Conservation (phyloP, 2,888 invertebrate species). For the Ditula angustiorana region DNA sequence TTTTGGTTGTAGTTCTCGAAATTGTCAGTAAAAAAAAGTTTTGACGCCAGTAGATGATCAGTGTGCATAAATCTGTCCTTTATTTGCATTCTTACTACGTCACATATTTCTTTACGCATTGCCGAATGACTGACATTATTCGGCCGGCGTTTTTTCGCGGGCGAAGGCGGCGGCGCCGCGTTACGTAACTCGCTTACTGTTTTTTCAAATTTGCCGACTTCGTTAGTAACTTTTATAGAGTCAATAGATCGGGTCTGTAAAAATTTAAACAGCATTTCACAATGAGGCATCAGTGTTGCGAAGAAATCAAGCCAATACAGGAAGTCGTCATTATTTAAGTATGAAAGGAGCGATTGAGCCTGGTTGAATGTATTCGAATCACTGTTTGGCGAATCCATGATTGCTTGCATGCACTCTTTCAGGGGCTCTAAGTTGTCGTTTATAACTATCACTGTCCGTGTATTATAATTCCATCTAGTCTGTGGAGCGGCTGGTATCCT, state of each 20-base stretch:
- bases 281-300: slow-evolving; percentile 23
- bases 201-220: slow-evolving; percentile 23
- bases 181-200: slow-evolving; percentile 23
- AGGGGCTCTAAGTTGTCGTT: slow-evolving; percentile 31
- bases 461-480: slow-evolving; percentile 35
- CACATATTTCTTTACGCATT: slow-evolving; percentile 33
- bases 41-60: slow-evolving; percentile 4
- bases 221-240: slow-evolving; percentile 20
- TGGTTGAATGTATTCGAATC: slow-evolving; percentile 27
- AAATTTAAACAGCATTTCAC: slow-evolving; percentile 32
- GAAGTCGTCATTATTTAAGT: slow-evolving; percentile 27
- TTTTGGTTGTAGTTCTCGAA: slow-evolving; percentile 4
- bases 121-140: slow-evolving; percentile 24
- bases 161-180: slow-evolving; percentile 19
- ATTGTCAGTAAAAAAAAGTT: slow-evolving; percentile 4
- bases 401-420: slow-evolving; percentile 29
- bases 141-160: slow-evolving; percentile 30
- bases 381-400: slow-evolving; percentile 17
- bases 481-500: slow-evolving; percentile 19
- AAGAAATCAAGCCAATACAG: slow-evolving; percentile 27
- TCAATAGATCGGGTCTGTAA: slow-evolving; percentile 28
- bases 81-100: slow-evolving; percentile 11
- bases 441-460: slow-evolving; percentile 28
- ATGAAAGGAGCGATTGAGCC: slow-evolving; percentile 26
- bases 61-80: slow-evolving; percentile 8